Percentiles rank a stretch among this genome's conserved stretches.
Evolutionary conservation across 2,797 vertebrate genomes (phyloP).

Genomic region (Taeniopygia guttata): DNA sequence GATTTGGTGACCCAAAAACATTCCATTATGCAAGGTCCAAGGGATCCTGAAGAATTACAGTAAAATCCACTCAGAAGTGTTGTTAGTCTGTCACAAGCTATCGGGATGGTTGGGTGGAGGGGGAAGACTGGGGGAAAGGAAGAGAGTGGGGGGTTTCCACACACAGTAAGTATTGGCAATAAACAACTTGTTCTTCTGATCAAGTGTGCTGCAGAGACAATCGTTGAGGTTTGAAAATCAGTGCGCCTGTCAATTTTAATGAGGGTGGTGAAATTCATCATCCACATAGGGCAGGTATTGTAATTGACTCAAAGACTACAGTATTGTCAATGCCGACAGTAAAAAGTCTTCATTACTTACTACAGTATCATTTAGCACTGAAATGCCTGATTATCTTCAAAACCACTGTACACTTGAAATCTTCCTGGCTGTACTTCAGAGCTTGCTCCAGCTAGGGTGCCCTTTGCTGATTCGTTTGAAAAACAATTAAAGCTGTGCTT

Average conservation of each 20-base stretch:
- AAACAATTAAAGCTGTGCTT: slow-evolving; percentile 50
- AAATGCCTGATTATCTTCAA: slow-evolving; percentile 29
- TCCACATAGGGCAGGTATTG: not conserved
- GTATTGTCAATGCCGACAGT: not conserved
- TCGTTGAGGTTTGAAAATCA: not conserved
- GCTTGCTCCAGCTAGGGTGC: not conserved
- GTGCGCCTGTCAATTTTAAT: not conserved
- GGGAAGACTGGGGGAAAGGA: not conserved
- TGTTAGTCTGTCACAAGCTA: not conserved
- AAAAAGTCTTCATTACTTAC: not conserved
- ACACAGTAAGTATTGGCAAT: not conserved
- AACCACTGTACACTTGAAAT: slow-evolving; percentile 33
- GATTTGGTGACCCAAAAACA: slow-evolving; percentile 48
- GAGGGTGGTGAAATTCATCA: not conserved
- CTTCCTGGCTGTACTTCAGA: slow-evolving; percentile 31
- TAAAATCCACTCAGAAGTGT: slow-evolving; percentile 3
- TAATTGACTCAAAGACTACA: not conserved
- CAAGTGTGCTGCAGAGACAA: not conserved
- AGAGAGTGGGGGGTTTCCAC: fast-evolving
- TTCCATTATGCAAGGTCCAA: slow-evolving; percentile 6
- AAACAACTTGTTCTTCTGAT: not conserved
- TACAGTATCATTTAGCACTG: not conserved
- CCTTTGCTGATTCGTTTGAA: slow-evolving; percentile 27
- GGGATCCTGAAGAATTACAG: slow-evolving; percentile 1
- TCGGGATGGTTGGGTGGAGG: not conserved